Conservation (phyloP, 2,888 invertebrate genomes). For the Tenodera sinensis region DNA sequence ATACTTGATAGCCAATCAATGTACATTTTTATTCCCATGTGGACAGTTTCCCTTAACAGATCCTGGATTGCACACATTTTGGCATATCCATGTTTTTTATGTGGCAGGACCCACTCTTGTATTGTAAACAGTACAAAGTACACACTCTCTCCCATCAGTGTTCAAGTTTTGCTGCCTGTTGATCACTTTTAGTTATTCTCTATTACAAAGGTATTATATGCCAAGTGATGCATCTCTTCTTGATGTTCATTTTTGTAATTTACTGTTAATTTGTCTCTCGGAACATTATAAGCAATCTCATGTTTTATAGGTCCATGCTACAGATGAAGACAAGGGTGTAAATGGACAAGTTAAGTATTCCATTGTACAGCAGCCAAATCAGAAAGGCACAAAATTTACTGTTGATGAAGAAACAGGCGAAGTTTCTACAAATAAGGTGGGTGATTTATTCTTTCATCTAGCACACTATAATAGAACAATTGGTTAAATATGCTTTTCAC, state of each 20-base stretch:
- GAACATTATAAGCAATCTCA: not conserved
- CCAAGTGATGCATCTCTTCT: not conserved
- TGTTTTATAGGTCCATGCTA: constrained; percentile 63
- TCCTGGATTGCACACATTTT: too few species aligned
- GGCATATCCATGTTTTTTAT: too few species aligned
- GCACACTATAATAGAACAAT: not conserved
- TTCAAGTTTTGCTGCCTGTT: too few species aligned
- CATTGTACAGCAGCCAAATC: constrained; percentile 93
- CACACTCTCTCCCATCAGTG: too few species aligned
- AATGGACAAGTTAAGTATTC: constrained; percentile 95
- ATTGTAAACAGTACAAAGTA: too few species aligned
- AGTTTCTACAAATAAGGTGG: constrained; percentile 83
- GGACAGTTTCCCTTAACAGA: too few species aligned
- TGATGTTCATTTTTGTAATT: not conserved
- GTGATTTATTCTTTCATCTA: not conserved
- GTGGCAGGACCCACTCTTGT: too few species aligned
- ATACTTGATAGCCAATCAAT: too few species aligned
- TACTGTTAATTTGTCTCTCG: not conserved
- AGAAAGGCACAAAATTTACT: constrained; percentile 91
- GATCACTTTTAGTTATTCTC: too few species aligned
- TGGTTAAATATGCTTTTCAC: not conserved
- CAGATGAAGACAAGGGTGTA: constrained; percentile 93
- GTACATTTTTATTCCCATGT: too few species aligned
- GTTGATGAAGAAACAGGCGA: constrained; percentile 95
- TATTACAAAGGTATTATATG: too few species aligned